Base-by-base conservation (phyloP, 1,140 invertebrate species). In the Doryteuthis pealeii region DNA sequence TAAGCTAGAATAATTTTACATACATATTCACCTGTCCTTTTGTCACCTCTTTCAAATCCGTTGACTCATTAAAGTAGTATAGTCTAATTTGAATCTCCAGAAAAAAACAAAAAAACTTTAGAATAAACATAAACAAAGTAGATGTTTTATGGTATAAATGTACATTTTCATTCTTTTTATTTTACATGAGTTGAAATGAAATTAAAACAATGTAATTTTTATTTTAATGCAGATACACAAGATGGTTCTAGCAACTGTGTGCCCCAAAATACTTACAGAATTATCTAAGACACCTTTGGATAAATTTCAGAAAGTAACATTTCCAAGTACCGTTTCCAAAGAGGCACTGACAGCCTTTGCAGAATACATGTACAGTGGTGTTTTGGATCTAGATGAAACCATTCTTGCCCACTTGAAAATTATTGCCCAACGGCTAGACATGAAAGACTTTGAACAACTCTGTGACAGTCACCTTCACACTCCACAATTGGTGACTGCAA, bases 391-490 rank as follows among this genome's bases (percentile, higher is more conserved):
- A 18, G 26, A 62, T 62, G 54, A 62, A 22, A 18, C 6, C 10
- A 62, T 62, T 62, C 54, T 62, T n/a, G 54, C 18, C 54, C 54
- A 62, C 10, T 28, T 62, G 26, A 62, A 62, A 28, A 62, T 28
- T 15, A 62, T 62, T 62, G 54, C 22, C 26, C 22, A 62, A 6
- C 18, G 54, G 26, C 26, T 62, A 22, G 26, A 28, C 26, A 62
- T 62, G 54, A 62, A 62, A 62, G 54, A 62, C 18, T 62, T 62
- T 62, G 54, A 62, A 62, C 54, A 62, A 22, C 54, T 62, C 6
- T 62, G 54, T 40, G 35, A 40, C 3, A 40, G 35, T 40, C 35
- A 40, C 10, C 35, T 40, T 40, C 35, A 40, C 3, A 40, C 4
- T 40, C 4, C 10, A 10, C 35, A 40, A 10, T 40, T 40, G 10